Evolutionary conservation across 2,797 vertebrate species (phyloP).

Genomic region (Heliangelus exortis): DNA sequence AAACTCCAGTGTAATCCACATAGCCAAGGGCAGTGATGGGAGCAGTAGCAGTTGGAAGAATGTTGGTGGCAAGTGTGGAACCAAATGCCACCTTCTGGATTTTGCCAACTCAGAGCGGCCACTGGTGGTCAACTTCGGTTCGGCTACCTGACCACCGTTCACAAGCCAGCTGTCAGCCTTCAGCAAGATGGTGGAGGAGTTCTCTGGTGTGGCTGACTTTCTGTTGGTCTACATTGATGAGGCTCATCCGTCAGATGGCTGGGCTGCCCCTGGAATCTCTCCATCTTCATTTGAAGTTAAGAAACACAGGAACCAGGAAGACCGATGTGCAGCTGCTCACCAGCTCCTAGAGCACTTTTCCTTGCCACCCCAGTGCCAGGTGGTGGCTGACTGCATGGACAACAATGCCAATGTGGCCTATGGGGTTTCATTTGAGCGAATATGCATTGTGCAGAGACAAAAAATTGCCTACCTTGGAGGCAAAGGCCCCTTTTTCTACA

Average conservation of each 20-base stretch:
- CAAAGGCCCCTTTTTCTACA: conserved; percentile 96
- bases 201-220: conserved; percentile 94
- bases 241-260: conserved; percentile 96
- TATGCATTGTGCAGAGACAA: conserved; percentile 93
- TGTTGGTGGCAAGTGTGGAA: conserved; percentile 43
- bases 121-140: conserved; percentile 97
- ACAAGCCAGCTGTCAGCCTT: conserved; percentile 93
- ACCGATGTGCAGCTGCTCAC: conserved; percentile 89
- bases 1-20: conserved; percentile 92
- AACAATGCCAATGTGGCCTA: conserved; percentile 96
- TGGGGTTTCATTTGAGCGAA: conserved; percentile 92
- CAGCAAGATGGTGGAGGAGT: conserved; percentile 94
- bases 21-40: conserved; percentile 72
- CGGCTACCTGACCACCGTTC: conserved; percentile 98
- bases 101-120: conserved; percentile 91
- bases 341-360: conserved; percentile 89
- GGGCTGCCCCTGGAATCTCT: conserved; percentile 89
- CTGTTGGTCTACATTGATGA: conserved; percentile 98
- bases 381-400: conserved; percentile 98
- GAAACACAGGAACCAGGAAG: conserved; percentile 92
- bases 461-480: conserved; percentile 95
- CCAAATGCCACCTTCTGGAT: conserved; percentile 90
- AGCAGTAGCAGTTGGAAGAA: conserved; percentile 64
- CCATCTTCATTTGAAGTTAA: conserved; percentile 87
- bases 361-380: conserved; percentile 90